Evolutionary conservation across 2,888 invertebrate genomes (phyloP).

Genomic region (Eupithecia exiguata): DNA sequence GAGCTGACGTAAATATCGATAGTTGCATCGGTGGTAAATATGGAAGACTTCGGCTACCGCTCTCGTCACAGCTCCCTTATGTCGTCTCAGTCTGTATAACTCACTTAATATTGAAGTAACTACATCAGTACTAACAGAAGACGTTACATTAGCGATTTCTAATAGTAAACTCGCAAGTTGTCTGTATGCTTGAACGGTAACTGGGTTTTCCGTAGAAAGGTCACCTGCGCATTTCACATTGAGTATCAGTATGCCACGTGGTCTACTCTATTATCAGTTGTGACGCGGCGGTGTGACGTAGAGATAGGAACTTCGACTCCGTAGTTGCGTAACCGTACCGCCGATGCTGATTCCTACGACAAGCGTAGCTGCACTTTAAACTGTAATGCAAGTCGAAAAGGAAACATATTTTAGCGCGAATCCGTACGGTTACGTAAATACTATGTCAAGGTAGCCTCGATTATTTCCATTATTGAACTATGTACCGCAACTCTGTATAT

Average conservation of each 20-base stretch:
- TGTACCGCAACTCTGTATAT: slow-evolving; percentile 49
- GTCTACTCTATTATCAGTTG: slow-evolving; percentile 41
- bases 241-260: slow-evolving; percentile 26
- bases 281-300: slow-evolving; percentile 35
- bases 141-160: slow-evolving; percentile 13
- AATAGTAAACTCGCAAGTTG: not conserved
- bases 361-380: slow-evolving; percentile 34
- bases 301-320: slow-evolving; percentile 39
- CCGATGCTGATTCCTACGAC: slow-evolving; percentile 38
- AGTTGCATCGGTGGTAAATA: not conserved
- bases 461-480: slow-evolving; percentile 49
- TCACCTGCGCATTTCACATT: slow-evolving; percentile 23
- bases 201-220: slow-evolving; percentile 27
- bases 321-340: slow-evolving; percentile 36
- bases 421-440: slow-evolving; percentile 37
- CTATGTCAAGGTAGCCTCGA: slow-evolving; percentile 57
- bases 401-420: slow-evolving; percentile 42
- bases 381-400: slow-evolving; percentile 28
- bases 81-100: slow-evolving; percentile 30
- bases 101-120: slow-evolving; percentile 30
- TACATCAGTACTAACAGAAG: slow-evolving; percentile 20
- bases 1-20: slow-evolving; percentile 17
- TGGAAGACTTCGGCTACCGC: slow-evolving; percentile 22
- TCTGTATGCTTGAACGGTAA: slow-evolving; percentile 22
- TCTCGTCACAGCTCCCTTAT: slow-evolving; percentile 9